phyloP scores from a whole-genome alignment of 2,113 vertebrate species.

The Meleagris gallopavo region DNA sequence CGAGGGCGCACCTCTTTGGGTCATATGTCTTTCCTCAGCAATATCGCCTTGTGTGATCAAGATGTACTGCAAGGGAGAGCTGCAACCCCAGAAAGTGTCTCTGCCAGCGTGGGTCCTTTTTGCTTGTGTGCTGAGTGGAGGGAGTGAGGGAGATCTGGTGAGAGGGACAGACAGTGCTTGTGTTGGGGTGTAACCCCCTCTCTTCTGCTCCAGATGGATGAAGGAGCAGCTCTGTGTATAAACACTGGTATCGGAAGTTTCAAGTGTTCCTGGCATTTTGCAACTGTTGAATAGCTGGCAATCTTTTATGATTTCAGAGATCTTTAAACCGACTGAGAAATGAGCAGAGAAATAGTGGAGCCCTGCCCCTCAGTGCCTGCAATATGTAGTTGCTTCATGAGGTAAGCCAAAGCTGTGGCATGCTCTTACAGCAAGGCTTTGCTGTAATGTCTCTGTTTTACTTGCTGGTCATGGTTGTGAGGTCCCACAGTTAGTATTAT shows the following conservation, averaged over 20 bases:
- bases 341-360: accelerated
- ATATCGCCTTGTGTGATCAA: background rate
- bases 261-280: background rate
- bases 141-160: background rate
- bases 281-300: background rate
- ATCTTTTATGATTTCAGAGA: background rate
- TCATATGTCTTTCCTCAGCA: background rate
- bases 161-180: background rate
- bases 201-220: background rate
- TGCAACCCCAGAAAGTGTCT: background rate
- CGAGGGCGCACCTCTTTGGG: background rate
- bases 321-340: background rate
- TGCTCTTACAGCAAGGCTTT: background rate
- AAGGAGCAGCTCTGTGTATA: background rate
- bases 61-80: background rate
- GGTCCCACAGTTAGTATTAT: background rate
- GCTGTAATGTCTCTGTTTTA: background rate
- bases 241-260: background rate
- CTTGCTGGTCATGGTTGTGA: background rate
- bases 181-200: background rate
- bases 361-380: background rate
- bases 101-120: background rate
- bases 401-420: background rate
- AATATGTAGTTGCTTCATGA: background rate
- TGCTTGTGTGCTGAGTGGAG: background rate